Percentiles rank a stretch among this genome's conserved stretches.
Evolutionary conservation across 2,888 invertebrate species (phyloP).

Genomic region (Diarsia rubi): DNA sequence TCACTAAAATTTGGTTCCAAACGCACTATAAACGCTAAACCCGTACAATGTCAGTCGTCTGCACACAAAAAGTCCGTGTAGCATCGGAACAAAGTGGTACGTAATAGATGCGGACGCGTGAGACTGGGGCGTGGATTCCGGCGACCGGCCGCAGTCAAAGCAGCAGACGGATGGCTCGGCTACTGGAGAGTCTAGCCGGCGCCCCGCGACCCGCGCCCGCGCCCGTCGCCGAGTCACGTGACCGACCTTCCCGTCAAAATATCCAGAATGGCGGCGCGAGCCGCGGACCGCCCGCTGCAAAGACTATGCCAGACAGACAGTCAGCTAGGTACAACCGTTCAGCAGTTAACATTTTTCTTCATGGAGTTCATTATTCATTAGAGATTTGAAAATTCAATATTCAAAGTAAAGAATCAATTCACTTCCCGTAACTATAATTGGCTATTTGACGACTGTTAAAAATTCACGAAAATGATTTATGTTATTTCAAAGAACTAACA

Average conservation of each 20-base stretch:
- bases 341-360: not conserved
- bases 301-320: constrained; percentile 68
- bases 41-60: constrained; percentile 38
- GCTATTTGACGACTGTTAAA: no score
- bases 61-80: constrained; percentile 60
- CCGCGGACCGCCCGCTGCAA: constrained; percentile 80
- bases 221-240: constrained; percentile 92
- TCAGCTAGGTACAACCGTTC: constrained; percentile 24
- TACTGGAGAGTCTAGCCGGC: constrained; percentile 93
- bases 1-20: constrained; percentile 54
- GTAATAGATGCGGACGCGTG: constrained; percentile 77
- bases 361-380: not conserved
- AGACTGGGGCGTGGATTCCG: constrained; percentile 87
- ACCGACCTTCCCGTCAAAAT: constrained; percentile 96
- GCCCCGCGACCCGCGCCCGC: constrained; percentile 82
- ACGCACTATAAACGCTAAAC: constrained; percentile 46
- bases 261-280: constrained; percentile 92
- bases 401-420: not conserved
- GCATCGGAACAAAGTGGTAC: constrained; percentile 70
- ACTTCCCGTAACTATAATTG: not conserved
- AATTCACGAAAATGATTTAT: no score
- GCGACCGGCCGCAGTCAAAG: constrained; percentile 88
- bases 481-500: no score
- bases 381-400: not conserved
- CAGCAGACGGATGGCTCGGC: constrained; percentile 91